These are phyloP conservation scores for Chromis chromis DNA, from an alignment of 2,797 vertebrate genomes.

Conservation along the genomic window DNA sequence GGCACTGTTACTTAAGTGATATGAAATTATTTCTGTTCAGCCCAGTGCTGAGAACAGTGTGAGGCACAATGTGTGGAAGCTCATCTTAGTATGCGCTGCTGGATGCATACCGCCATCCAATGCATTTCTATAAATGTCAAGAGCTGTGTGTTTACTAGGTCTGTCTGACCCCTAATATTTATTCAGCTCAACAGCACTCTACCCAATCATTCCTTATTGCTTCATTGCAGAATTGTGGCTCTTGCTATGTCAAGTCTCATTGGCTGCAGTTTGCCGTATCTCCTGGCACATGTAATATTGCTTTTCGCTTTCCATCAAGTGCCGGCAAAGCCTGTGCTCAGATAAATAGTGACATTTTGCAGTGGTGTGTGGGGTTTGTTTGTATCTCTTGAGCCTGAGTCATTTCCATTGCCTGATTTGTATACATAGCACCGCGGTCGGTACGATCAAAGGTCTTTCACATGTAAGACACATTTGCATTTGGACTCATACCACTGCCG, in stretches of 20 bases:
- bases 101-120: constrained; percentile 57
- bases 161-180: constrained; percentile 77
- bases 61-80: constrained; percentile 37
- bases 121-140: constrained; percentile 80
- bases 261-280: constrained; percentile 71
- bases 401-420: constrained; percentile 65
- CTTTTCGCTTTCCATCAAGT: constrained; percentile 84
- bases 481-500: constrained; percentile 60
- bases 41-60: constrained; percentile 9
- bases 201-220: constrained; percentile 78
- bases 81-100: constrained; percentile 59
- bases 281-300: constrained; percentile 80
- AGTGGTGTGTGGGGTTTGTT: constrained; percentile 67
- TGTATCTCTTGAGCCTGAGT: constrained; percentile 59
- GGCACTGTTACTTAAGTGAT: constrained; percentile 30
- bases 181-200: constrained; percentile 76
- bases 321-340: constrained; percentile 46
- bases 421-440: constrained; percentile 63
- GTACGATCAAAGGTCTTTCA: constrained; percentile 71
- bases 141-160: constrained; percentile 68
- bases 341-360: constrained; percentile 81
- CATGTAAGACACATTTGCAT: constrained; percentile 73
- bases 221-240: constrained; percentile 62
- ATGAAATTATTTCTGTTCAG: constrained; percentile 38
- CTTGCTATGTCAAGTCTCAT: constrained; percentile 77